These are phyloP conservation scores for Xestia xanthographa DNA, from an alignment of 2,888 invertebrate species.

Conservation along the genomic window DNA sequence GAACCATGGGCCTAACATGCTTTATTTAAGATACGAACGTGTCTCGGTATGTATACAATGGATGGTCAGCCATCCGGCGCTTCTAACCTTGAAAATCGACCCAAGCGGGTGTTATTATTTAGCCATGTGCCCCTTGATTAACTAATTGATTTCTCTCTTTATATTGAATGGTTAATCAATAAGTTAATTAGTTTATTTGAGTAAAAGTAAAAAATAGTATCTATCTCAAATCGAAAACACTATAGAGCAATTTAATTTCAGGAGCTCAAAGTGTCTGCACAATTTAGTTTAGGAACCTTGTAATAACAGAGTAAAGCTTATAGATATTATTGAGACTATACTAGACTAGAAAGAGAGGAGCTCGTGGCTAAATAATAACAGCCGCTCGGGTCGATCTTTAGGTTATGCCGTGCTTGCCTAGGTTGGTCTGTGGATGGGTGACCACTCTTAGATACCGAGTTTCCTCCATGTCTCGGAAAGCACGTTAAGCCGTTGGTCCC, in stretches of 20 bases:
- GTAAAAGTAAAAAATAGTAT: not conserved
- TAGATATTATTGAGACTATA: not conserved
- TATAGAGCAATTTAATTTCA: not conserved
- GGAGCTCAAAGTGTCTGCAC: not conserved
- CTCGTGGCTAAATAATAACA: no score
- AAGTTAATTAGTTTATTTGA: not conserved
- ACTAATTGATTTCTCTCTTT: no score
- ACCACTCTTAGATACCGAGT: no score
- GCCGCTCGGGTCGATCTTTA: no score
- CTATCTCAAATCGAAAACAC: not conserved
- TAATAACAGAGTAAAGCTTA: not conserved
- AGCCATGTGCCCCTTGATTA: no score
- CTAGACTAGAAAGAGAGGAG: not conserved
- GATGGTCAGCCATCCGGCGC: not conserved
- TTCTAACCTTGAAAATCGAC: not conserved
- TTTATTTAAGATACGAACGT: not conserved
- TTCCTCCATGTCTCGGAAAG: no score
- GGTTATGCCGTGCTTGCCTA: no score
- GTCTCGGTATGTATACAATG: not conserved
- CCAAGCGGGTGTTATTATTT: not conserved
- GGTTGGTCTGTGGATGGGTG: no score
- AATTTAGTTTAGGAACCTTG: not conserved
- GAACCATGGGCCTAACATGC: not conserved
- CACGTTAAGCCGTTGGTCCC: no score
- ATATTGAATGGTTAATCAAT: no score